These are phyloP conservation scores for Apostichopus parvimensis DNA, from an alignment of 35 echinoderm and acorn worm genomes.

Conservation along the genomic window DNA sequence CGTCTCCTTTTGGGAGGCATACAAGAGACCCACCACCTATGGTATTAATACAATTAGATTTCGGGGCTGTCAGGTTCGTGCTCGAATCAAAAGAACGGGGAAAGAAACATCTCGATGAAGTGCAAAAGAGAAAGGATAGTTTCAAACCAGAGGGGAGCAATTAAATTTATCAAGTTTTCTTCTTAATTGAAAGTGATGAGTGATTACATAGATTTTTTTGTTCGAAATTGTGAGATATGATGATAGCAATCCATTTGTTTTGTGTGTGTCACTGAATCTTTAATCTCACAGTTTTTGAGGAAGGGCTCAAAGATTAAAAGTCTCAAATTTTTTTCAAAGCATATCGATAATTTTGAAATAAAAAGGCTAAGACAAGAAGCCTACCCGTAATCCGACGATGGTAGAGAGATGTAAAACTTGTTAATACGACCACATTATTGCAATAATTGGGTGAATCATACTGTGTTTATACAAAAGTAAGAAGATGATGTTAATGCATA, in stretches of 20 bases:
- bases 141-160: slow-evolving; percentile 40
- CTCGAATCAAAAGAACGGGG: not conserved
- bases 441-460: not conserved
- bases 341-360: not conserved
- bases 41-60: slow-evolving; percentile 42
- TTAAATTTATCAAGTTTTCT: slow-evolving; percentile 46
- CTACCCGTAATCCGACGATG: not conserved
- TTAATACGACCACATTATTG: not conserved
- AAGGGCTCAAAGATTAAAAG: not conserved
- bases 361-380: not conserved
- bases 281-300: not conserved
- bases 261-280: slow-evolving; percentile 2
- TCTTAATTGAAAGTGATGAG: slow-evolving; percentile 47
- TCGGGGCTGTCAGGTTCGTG: not conserved
- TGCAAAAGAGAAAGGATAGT: slow-evolving; percentile 41
- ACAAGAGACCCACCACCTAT: slow-evolving; percentile 1
- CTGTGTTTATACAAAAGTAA: not conserved
- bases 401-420: not conserved
- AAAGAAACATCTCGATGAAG: not conserved
- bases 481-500: no score
- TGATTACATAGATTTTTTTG: slow-evolving; percentile 49
- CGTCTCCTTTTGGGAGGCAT: slow-evolving; percentile 34
- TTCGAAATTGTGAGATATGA: not conserved
- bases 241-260: slow-evolving; percentile 6
- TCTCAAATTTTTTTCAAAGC: not conserved